Base-by-base conservation (phyloP, 1,140 invertebrate genomes). In the Zaprionus tsacasi region DNA sequence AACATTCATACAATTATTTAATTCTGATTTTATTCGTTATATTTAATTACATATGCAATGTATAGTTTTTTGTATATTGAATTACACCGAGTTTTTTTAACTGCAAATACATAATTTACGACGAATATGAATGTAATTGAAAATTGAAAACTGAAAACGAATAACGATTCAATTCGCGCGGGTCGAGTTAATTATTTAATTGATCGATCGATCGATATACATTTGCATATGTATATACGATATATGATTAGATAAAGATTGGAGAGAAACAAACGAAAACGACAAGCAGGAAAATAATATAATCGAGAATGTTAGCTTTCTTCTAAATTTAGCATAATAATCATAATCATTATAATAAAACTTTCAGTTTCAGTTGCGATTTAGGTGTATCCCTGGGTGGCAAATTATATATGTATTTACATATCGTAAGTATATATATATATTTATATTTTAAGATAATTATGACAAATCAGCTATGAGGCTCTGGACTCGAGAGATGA, bases 1-100 rank as follows among this genome's bases (percentile, higher is more conserved):
- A 87, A 87, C 82, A 87, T 87, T 87, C 82, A 87, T 87, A 87
- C 83, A 86, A 79, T 87, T 87, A 83, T 82, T 61, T 35, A 57
- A 27, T 65, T 69, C 35, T 71, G 40, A 48, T 67, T 43, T 77
- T 57, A 63, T 58, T 85, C 77, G 76, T 69, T 82, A 54, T 70
- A 72, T 52, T 85, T 78, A 68, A 76, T 78, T 77, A 79, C 82
- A 77, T 82, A 82, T 82, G 76, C 61, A 87, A 79, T 86, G 81
- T 68, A 70, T 57, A 50, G 33, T 56, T 55, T 36, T 55, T 38
- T 45, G 54, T 70, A 64, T 75, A 75, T 75, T 52, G 40, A 70
- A 63, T 58, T 52, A 75, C 72, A 70, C 21, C 69, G 50, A 74
- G 21, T 27, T 60, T 3, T 8, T 45, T 67, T 4, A 68, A 55